phyloP scores from a whole-genome alignment of 2,113 vertebrate genomes.

The Neomonachus schauinslandi region DNA sequence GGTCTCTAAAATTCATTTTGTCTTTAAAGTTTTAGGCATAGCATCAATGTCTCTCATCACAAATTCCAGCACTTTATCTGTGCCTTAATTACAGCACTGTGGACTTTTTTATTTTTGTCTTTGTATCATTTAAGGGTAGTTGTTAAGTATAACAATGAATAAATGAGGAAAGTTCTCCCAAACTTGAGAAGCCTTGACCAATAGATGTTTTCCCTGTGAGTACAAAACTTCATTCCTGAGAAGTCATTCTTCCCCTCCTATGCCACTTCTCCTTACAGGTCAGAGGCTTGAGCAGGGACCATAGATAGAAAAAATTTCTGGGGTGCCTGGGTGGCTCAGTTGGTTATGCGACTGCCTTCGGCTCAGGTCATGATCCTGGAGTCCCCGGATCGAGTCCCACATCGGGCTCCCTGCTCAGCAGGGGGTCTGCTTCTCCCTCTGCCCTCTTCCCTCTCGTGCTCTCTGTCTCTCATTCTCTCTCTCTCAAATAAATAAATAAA shows the following conservation, averaged over 20 bases:
- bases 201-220: neutral
- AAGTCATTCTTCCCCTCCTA: neutral
- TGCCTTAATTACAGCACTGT: neutral
- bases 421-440: too few relatives aligned
- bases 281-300: neutral
- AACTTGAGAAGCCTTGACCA: neutral
- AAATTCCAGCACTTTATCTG: neutral
- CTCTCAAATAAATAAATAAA: too few relatives aligned
- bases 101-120: neutral
- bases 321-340: too few relatives aligned
- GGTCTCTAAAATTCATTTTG: slow-evolving; percentile 35
- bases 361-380: too few relatives aligned
- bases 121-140: neutral
- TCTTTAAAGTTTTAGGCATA: neutral
- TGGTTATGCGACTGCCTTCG: too few relatives aligned
- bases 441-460: too few relatives aligned
- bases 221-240: neutral
- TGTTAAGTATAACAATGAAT: neutral
- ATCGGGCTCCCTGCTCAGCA: too few relatives aligned
- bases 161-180: slow-evolving; percentile 5
- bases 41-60: neutral
- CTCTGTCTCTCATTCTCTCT: too few relatives aligned
- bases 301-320: neutral
- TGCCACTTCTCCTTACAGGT: neutral
- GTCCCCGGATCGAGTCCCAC: too few relatives aligned